These are phyloP conservation scores for Calliphora vicina DNA, from an alignment of 1,140 invertebrate genomes.

Conservation along the genomic window DNA sequence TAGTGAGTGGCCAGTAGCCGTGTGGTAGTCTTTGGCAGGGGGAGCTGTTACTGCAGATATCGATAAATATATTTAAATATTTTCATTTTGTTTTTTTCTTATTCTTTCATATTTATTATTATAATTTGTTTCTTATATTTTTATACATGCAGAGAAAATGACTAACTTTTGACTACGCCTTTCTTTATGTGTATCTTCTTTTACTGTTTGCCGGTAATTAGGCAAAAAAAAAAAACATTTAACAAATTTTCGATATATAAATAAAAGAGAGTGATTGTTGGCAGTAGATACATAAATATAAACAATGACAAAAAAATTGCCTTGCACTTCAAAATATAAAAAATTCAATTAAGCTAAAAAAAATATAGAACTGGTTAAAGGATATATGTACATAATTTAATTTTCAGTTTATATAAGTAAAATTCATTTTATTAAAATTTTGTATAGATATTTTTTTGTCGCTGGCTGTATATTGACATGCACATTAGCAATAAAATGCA, in stretches of 20 bases:
- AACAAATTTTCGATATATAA: background rate
- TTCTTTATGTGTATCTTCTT: background rate
- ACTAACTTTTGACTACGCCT: background rate
- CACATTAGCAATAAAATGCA: conserved; percentile 9
- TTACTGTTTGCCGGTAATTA: background rate
- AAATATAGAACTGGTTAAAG: too few species aligned
- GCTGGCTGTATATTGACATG: background rate
- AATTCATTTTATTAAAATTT: too few species aligned
- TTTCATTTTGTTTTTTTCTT: background rate
- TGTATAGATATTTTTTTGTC: background rate
- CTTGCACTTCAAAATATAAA: too few species aligned
- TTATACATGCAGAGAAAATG: background rate
- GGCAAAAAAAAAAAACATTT: background rate
- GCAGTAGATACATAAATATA: too few species aligned
- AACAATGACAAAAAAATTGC: too few species aligned
- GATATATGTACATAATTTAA: too few species aligned
- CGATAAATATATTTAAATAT: background rate
- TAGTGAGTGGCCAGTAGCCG: too few species aligned
- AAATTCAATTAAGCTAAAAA: too few species aligned
- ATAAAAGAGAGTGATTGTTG: background rate
- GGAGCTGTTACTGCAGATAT: too few species aligned
- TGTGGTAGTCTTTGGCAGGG: too few species aligned
- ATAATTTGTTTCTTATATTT: background rate
- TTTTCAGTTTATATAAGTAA: too few species aligned
- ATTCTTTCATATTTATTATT: background rate